Conservation (phyloP, 1,140 invertebrate species). For the Bombus difficillimus region DNA sequence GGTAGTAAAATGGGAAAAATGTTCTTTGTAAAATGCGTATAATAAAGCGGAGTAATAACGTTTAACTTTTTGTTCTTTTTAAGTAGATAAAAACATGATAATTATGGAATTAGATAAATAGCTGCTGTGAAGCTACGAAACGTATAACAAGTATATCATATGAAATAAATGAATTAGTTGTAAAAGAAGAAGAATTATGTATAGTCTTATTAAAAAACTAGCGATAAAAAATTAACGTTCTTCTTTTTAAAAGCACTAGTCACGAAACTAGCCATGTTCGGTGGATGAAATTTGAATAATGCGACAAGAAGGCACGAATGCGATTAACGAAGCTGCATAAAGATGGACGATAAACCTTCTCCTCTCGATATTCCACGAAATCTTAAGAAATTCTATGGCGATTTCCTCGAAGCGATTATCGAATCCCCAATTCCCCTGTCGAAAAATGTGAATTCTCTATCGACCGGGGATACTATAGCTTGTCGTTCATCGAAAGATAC, state of each 20-base stretch:
- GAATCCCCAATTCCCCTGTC: neutral
- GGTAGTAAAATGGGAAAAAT: neutral
- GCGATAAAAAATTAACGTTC: neutral
- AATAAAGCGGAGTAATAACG: neutral
- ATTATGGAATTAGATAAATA: neutral
- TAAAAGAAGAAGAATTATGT: neutral
- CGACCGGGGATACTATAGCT: neutral
- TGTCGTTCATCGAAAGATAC: neutral
- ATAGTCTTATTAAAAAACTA: neutral
- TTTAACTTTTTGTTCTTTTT: neutral
- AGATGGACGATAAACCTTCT: slow-evolving; percentile 23
- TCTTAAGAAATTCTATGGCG: slow-evolving; percentile 10
- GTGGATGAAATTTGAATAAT: neutral
- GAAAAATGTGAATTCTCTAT: slow-evolving; percentile 22
- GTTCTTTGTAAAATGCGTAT: too few species aligned
- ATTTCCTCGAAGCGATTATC: neutral
- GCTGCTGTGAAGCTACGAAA: neutral
- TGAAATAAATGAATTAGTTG: neutral
- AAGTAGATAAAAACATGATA: neutral
- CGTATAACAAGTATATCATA: too few species aligned
- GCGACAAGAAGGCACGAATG: neutral
- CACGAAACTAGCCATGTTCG: neutral
- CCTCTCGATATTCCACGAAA: slow-evolving; percentile 19
- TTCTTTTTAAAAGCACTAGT: neutral
- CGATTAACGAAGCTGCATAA: slow-evolving; percentile 23